These are phyloP conservation scores for Melitaea athalia DNA, from an alignment of 2,888 invertebrate genomes.

Conservation along the genomic window DNA sequence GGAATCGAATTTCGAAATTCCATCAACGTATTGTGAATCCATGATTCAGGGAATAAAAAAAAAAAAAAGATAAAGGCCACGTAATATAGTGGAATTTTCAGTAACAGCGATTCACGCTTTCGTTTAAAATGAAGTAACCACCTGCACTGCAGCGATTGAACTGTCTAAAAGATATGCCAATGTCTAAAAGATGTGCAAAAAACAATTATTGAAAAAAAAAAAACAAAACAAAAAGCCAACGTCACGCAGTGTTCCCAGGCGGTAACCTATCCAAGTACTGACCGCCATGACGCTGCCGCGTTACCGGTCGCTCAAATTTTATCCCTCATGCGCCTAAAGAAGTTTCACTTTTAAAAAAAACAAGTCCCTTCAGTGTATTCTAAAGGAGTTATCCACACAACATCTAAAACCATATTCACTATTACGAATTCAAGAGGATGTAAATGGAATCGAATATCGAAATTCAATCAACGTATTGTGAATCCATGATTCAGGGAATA, in stretches of 20 bases:
- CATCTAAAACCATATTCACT: background rate
- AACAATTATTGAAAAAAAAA: too few species aligned
- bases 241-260: too few species aligned
- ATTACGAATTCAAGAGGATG: background rate
- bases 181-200: too few species aligned
- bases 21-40: conserved; percentile 4
- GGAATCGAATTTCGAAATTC: conserved; percentile 7
- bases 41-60: conserved; percentile 3
- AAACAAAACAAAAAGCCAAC: too few species aligned
- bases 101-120: conserved; percentile 9
- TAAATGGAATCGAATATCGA: conserved; percentile 8
- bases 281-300: too few species aligned
- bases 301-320: too few species aligned
- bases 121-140: conserved; percentile 14
- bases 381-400: background rate
- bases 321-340: too few species aligned
- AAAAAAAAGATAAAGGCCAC: conserved; percentile 8
- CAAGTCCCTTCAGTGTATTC: too few species aligned
- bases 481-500: conserved; percentile 2
- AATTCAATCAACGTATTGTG: conserved; percentile 9
- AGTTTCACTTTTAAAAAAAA: too few species aligned
- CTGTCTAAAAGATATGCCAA: conserved; percentile 30
- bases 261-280: too few species aligned
- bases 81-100: conserved; percentile 3
- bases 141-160: conserved; percentile 28